Percentiles rank a stretch among this genome's conserved stretches.
These are phyloP conservation scores for Endotricha flammealis DNA, from an alignment of 2,888 invertebrate genomes.

Conservation along the genomic window DNA sequence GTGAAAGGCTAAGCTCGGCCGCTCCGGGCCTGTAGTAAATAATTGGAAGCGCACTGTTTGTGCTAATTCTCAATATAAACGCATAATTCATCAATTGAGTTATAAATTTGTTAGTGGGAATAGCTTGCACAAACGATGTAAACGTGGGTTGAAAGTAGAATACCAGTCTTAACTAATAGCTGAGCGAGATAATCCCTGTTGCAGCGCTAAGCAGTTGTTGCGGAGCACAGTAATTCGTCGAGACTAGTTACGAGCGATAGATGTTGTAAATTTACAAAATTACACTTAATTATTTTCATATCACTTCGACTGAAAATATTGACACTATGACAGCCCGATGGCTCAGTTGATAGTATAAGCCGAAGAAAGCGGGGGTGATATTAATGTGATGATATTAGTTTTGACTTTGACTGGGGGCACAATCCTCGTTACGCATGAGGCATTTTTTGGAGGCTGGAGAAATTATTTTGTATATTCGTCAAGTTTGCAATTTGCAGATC, in stretches of 20 bases:
- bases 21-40: slow-evolving; percentile 50
- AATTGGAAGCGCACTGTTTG: slow-evolving; percentile 63
- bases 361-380: too few species aligned
- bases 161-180: slow-evolving; percentile 28
- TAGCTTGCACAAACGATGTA: slow-evolving; percentile 22
- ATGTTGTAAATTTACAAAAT: not conserved
- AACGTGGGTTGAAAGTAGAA: slow-evolving; percentile 38
- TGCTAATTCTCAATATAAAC: slow-evolving; percentile 57
- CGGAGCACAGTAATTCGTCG: slow-evolving; percentile 35
- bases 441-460: too few species aligned
- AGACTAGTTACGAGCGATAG: slow-evolving; percentile 24
- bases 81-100: slow-evolving; percentile 62
- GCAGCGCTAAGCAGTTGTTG: slow-evolving; percentile 33
- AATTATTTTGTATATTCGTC: too few species aligned
- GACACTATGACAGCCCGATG: too few species aligned
- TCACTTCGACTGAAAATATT: too few species aligned
- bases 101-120: slow-evolving; percentile 46
- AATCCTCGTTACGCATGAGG: too few species aligned
- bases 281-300: too few species aligned
- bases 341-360: too few species aligned
- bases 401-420: too few species aligned
- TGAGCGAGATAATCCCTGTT: slow-evolving; percentile 14
- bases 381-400: too few species aligned
- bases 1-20: slow-evolving; percentile 45
- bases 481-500: too few species aligned